Conservation (phyloP, 2,888 invertebrate genomes). For the Cantharis rustica region DNA sequence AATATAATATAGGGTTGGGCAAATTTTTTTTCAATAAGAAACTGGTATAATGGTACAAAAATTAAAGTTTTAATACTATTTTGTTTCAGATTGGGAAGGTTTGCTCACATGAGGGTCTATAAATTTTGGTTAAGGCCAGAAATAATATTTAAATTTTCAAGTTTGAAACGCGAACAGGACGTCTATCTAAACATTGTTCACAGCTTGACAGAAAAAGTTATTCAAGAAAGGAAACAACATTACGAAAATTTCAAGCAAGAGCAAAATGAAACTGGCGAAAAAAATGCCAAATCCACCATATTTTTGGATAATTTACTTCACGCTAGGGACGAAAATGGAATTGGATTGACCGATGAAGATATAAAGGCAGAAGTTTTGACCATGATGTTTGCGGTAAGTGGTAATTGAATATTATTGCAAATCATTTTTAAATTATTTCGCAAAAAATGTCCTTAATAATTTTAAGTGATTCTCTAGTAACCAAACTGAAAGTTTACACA, state of each 20-base stretch:
- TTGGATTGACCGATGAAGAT: constrained; percentile 34
- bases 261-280: constrained; percentile 9
- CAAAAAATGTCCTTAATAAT: background rate
- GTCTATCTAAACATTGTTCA: constrained; percentile 34
- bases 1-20: too few species aligned
- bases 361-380: constrained; percentile 42
- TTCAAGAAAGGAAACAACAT: constrained; percentile 32
- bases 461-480: background rate
- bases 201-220: constrained; percentile 36
- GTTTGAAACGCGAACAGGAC: constrained; percentile 36
- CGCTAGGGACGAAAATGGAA: constrained; percentile 33
- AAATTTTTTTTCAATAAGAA: too few species aligned
- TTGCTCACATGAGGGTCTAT: constrained; percentile 31
- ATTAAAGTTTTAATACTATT: too few species aligned
- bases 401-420: background rate
- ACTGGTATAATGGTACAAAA: too few species aligned
- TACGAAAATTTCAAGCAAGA: constrained; percentile 19
- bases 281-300: constrained; percentile 11
- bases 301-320: constrained; percentile 36
- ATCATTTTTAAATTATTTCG: background rate
- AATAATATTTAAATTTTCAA: constrained; percentile 35
- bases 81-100: constrained; percentile 32
- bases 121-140: constrained; percentile 39
- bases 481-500: background rate
- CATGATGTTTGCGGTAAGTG: constrained; percentile 42